Conservation (phyloP, 2,888 invertebrate species). For the Agonopterix heracliana region DNA sequence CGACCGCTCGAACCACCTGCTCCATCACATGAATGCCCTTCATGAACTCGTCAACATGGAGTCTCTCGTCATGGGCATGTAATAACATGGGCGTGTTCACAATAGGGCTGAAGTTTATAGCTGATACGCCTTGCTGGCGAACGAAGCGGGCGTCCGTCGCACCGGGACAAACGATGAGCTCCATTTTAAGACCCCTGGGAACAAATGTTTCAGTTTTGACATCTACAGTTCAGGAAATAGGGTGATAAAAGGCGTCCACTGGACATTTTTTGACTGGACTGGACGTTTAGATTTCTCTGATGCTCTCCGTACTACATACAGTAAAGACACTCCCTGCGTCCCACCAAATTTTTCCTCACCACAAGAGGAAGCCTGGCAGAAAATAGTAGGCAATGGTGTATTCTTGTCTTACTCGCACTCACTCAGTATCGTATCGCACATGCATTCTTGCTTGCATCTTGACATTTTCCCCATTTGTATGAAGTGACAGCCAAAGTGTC, state of each 20-base stretch:
- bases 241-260: background rate
- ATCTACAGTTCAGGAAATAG: background rate
- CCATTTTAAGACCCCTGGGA: constrained; percentile 37
- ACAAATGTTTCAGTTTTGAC: too few species aligned
- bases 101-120: constrained; percentile 89
- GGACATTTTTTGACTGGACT: background rate
- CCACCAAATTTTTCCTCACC: too few species aligned
- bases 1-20: constrained; percentile 78
- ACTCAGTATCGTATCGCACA: too few species aligned
- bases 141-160: constrained; percentile 92
- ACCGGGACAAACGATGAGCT: constrained; percentile 83
- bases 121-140: constrained; percentile 83
- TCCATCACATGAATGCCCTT: constrained; percentile 85
- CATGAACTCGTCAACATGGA: constrained; percentile 83
- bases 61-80: constrained; percentile 89
- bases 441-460: too few species aligned
- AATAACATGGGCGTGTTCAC: constrained; percentile 84
- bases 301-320: too few species aligned
- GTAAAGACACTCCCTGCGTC: too few species aligned
- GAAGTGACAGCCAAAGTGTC: too few species aligned
- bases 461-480: too few species aligned
- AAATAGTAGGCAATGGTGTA: too few species aligned
- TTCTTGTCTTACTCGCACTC: too few species aligned
- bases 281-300: too few species aligned
- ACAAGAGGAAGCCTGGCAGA: too few species aligned